These are phyloP conservation scores for Pangasius larnaudii DNA, from an alignment of 2,797 vertebrate genomes.

Conservation along the genomic window DNA sequence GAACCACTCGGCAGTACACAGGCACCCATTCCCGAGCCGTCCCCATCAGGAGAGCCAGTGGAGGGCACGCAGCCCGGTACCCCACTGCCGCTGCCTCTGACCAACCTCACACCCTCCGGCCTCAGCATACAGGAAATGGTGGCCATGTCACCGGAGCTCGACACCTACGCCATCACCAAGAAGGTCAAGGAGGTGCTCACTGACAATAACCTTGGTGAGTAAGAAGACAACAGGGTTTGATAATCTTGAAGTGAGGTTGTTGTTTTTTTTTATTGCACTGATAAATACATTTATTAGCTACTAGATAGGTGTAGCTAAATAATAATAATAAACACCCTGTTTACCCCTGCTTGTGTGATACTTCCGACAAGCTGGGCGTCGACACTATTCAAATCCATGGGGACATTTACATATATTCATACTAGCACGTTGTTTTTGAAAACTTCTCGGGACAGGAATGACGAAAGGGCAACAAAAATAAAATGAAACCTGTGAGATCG, in stretches of 20 bases:
- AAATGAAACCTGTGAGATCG: background rate
- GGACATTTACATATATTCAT: background rate
- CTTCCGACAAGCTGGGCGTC: background rate
- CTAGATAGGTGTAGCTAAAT: background rate
- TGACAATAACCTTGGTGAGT: constrained; percentile 89
- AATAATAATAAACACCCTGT: background rate
- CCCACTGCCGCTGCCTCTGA: constrained; percentile 77
- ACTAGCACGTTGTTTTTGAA: background rate
- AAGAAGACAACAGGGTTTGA: background rate
- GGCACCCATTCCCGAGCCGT: background rate
- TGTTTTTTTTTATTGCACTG: background rate
- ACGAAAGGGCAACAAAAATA: background rate
- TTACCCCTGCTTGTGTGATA: no score
- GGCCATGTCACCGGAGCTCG: constrained; percentile 89
- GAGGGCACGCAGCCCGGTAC: constrained; percentile 79
- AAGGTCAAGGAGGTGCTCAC: constrained; percentile 91
- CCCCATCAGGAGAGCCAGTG: constrained; percentile 69
- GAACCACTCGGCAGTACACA: constrained; percentile 42
- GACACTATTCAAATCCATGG: background rate
- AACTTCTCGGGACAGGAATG: background rate
- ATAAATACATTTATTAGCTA: background rate
- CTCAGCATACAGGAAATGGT: constrained; percentile 90
- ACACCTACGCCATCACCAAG: constrained; percentile 90
- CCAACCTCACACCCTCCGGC: constrained; percentile 80
- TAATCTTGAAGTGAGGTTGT: background rate